A percentile compares a stretch with the other conserved stretches of the same genome.
These are phyloP conservation scores for Leucoptera coffeella DNA, from an alignment of 2,888 invertebrate genomes.

Conservation along the genomic window DNA sequence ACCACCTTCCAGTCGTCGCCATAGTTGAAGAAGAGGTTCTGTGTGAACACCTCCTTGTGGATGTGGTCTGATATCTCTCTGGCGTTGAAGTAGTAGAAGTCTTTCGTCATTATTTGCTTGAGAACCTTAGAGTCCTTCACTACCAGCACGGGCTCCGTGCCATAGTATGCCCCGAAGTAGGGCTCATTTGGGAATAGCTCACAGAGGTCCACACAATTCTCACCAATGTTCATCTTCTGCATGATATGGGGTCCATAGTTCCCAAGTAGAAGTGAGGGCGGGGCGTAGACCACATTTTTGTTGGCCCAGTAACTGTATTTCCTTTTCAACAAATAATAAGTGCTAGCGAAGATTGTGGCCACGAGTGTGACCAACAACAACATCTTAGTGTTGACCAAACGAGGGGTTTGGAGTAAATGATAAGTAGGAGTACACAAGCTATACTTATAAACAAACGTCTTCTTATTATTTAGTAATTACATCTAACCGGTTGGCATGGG, in stretches of 20 bases:
- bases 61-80: constrained; percentile 10
- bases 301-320: constrained; percentile 2
- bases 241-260: constrained; percentile 1
- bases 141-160: constrained; percentile 8
- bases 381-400: too few relatives aligned
- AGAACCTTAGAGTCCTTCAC: constrained; percentile 12
- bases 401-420: too few relatives aligned
- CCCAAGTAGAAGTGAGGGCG: constrained; percentile 1
- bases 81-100: constrained; percentile 12
- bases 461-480: too few relatives aligned
- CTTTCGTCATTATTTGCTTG: constrained; percentile 12
- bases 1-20: constrained; percentile 13
- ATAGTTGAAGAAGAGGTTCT: constrained; percentile 11
- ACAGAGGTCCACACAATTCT: constrained; percentile 4
- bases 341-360: too few relatives aligned
- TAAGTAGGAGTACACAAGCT: too few relatives aligned
- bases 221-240: background rate
- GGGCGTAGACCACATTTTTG: background rate
- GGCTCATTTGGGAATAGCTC: constrained; percentile 5
- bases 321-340: background rate
- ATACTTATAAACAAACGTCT: too few relatives aligned
- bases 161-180: constrained; percentile 6
- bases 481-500: too few relatives aligned
- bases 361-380: too few relatives aligned
- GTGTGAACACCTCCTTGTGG: constrained; percentile 9